phyloP scores from a whole-genome alignment of 2,888 invertebrate species.

The Sericinus montela region DNA sequence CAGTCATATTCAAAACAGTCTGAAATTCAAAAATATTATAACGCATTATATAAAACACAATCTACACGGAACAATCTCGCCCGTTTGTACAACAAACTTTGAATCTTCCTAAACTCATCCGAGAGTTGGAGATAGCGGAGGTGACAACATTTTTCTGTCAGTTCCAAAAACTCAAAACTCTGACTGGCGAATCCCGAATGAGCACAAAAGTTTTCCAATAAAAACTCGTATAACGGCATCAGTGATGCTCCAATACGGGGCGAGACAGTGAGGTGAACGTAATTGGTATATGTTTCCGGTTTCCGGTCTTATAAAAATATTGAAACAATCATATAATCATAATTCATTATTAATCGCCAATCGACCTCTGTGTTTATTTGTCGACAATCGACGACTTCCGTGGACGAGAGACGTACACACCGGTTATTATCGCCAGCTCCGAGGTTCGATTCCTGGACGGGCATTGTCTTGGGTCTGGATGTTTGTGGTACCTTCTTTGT shows the following conservation, averaged over 20 bases:
- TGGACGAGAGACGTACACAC: too few relatives aligned
- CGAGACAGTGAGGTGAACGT: background rate
- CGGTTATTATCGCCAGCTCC: too few relatives aligned
- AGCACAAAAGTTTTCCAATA: constrained; percentile 49
- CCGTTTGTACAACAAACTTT: background rate
- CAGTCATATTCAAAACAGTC: too few relatives aligned
- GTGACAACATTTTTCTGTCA: constrained; percentile 16
- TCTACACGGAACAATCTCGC: background rate
- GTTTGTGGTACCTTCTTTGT: too few relatives aligned
- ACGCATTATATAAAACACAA: too few relatives aligned
- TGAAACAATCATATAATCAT: too few relatives aligned
- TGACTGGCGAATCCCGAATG: constrained; percentile 9
- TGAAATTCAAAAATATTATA: too few relatives aligned
- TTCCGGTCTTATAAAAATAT: background rate
- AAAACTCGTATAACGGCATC: constrained; percentile 42
- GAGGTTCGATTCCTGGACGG: too few relatives aligned
- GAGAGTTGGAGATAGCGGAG: constrained; percentile 7
- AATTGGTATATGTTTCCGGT: background rate
- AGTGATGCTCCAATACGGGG: constrained; percentile 32
- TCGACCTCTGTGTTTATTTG: too few relatives aligned
- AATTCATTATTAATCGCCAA: too few relatives aligned
- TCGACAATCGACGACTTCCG: too few relatives aligned
- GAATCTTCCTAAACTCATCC: constrained; percentile 11
- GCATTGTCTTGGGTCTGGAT: too few relatives aligned
- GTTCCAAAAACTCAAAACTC: constrained; percentile 14